These are phyloP conservation scores for Cyphomyrmex costatus DNA, from an alignment of 1,140 invertebrate genomes.

Conservation along the genomic window DNA sequence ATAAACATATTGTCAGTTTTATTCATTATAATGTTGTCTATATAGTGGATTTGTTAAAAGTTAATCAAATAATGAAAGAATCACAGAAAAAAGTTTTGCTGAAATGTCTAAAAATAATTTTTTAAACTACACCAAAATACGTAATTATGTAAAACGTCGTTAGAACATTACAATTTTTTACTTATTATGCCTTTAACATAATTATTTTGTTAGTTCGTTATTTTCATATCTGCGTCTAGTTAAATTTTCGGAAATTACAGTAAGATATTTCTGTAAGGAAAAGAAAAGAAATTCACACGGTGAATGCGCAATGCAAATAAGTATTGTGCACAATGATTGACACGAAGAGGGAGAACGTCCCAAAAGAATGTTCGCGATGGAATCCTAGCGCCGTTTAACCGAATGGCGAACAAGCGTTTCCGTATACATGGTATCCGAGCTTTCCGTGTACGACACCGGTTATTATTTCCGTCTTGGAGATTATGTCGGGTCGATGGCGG, in stretches of 20 bases:
- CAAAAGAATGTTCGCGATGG: not conserved
- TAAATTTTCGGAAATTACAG: too few relatives aligned
- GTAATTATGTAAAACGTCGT: too few relatives aligned
- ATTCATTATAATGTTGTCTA: not conserved
- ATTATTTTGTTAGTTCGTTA: too few relatives aligned
- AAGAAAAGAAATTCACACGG: not conserved
- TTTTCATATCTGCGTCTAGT: too few relatives aligned
- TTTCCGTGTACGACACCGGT: conserved; percentile 20
- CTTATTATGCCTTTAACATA: too few relatives aligned
- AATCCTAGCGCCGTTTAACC: conserved; percentile 3
- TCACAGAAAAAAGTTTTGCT: too few relatives aligned
- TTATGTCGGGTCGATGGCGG: conserved; percentile 31
- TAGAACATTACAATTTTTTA: too few relatives aligned
- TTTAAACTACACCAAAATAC: too few relatives aligned
- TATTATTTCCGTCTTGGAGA: conserved; percentile 57
- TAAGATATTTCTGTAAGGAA: too few relatives aligned
- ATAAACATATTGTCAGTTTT: not conserved
- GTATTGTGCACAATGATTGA: not conserved
- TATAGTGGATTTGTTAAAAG: not conserved
- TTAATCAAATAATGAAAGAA: not conserved
- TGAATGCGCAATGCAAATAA: not conserved
- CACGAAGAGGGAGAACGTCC: not conserved
- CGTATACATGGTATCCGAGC: not conserved
- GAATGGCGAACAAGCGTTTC: not conserved
- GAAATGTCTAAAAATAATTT: too few relatives aligned